Evolutionary conservation across 2,113 vertebrate species (phyloP), one percentile per base, ranked within the genome.

Genomic region (Chaenocephalus aceratus): DNA sequence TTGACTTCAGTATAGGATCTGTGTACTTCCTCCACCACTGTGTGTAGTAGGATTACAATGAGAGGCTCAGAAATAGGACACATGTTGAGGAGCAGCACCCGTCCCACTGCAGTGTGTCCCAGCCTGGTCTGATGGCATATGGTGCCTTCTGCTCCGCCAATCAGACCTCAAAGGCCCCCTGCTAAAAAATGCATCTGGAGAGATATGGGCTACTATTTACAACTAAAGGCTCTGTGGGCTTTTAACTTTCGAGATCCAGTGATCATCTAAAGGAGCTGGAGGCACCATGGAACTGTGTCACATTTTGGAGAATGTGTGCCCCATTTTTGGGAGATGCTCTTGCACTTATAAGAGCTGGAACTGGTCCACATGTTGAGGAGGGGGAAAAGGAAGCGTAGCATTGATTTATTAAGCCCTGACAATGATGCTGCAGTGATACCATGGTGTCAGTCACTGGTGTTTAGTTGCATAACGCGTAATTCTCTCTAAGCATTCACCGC

Each of bases 41-140:
- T 70, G 5, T 61, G 6, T 23, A n/a, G 45, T 64, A 57, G 80
- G 23, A 72, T 59, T 30, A 86, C 84, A 86, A 81, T 84, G 57
- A 83, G 4, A 64, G 49, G 75, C 66, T 81, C 44, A 53, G 84
- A 93, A 77, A 70, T 89, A 88, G 90, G 84, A 63, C 87, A 85
- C 70, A 49, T 75, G 80, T 76, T 74, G 72, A 70, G 66, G 8
- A 45, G 64, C 60, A 71, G 78, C 59, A 36, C 30, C 57, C 1
- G 8, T 79, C 82, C 77, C 72, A 45, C 53, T 66, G 68, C 80
- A 70, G 60, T 10, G 51, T 14, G 36, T 49, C 69, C 75, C 53
- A 21, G 83, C 48, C 80, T 2, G n/a, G 63, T 84, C 76, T 73
- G 68, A 83, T 62, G 73, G 82, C 91, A 93, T 85, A 78, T 86